Conservation (phyloP, 1,140 invertebrate genomes). For the Diorhabda elongata region DNA sequence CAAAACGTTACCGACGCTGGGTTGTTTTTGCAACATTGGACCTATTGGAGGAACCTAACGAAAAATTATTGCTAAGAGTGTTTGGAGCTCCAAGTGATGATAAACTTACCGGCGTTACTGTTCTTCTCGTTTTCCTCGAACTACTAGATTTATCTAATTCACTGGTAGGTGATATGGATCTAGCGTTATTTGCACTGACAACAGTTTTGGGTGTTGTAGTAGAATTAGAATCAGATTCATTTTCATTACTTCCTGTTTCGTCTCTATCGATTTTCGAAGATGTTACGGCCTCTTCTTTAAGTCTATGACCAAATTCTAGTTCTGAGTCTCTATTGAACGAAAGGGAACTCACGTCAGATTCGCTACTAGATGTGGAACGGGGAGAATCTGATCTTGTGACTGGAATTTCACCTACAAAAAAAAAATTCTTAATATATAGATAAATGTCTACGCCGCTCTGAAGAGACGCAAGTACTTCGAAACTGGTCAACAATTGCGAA, state of each 20-base stretch:
- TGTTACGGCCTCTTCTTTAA: slow-evolving; percentile 37
- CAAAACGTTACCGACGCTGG: slow-evolving; percentile 61
- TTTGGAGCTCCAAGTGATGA: not conserved
- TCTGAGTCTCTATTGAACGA: slow-evolving; percentile 66
- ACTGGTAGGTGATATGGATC: slow-evolving; percentile 45
- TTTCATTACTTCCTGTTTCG: slow-evolving; percentile 62
- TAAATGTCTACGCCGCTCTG: too few relatives aligned
- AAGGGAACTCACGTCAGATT: slow-evolving; percentile 65
- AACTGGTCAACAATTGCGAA: not conserved
- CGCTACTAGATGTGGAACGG: slow-evolving; percentile 62
- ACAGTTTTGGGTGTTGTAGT: slow-evolving; percentile 68
- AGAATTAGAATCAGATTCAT: slow-evolving; percentile 69
- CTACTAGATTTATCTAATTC: slow-evolving; percentile 47
- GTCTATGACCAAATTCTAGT: slow-evolving; percentile 53
- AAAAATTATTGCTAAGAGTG: not conserved
- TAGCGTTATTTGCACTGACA: slow-evolving; percentile 55
- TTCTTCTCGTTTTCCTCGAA: slow-evolving; percentile 40
- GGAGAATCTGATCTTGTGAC: slow-evolving; percentile 58
- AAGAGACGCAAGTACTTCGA: too few relatives aligned
- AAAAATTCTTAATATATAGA: not conserved
- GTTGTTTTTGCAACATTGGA: slow-evolving; percentile 54
- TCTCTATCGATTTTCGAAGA: slow-evolving; percentile 53
- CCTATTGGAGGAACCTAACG: slow-evolving; percentile 39
- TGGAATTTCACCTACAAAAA: slow-evolving; percentile 39
- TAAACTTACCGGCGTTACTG: slow-evolving; percentile 10